Percentiles rank a stretch among this genome's conserved stretches.
phyloP scores from a whole-genome alignment of 2,797 vertebrate species.

The Synaphobranchus kaupii region DNA sequence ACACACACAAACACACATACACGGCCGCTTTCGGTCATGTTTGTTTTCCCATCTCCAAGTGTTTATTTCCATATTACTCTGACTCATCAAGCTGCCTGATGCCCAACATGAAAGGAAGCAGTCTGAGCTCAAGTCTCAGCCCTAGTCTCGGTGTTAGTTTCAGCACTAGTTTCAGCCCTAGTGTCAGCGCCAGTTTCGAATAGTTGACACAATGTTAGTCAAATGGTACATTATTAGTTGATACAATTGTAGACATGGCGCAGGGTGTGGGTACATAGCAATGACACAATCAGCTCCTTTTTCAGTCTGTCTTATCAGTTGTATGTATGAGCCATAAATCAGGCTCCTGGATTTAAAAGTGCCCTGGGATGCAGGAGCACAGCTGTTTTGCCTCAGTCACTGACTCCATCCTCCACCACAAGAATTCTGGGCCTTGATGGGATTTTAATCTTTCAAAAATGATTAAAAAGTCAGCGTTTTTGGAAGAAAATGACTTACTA shows the following conservation, averaged over 20 bases:
- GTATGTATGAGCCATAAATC: slow-evolving; percentile 75
- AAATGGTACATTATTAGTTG: not conserved
- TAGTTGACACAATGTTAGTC: not conserved
- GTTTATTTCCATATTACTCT: slow-evolving; percentile 19
- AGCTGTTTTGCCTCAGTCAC: slow-evolving; percentile 76
- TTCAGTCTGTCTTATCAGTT: slow-evolving; percentile 64
- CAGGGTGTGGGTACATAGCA: not conserved
- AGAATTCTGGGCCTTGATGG: slow-evolving; percentile 71
- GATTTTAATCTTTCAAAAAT: slow-evolving; percentile 48
- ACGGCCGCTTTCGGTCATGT: slow-evolving; percentile 7
- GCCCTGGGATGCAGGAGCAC: slow-evolving; percentile 69
- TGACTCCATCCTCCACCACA: slow-evolving; percentile 68
- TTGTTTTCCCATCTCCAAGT: slow-evolving; percentile 34
- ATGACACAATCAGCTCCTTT: slow-evolving; percentile 61
- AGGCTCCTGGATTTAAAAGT: slow-evolving; percentile 75
- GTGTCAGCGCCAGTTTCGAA: not conserved
- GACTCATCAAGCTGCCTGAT: slow-evolving; percentile 29
- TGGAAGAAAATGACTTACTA: slow-evolving; percentile 1
- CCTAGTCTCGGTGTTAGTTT: not conserved
- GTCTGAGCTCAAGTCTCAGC: not conserved
- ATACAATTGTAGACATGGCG: slow-evolving; percentile 30
- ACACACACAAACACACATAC: slow-evolving; percentile 25
- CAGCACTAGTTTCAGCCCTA: not conserved
- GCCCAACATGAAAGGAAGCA: not conserved
- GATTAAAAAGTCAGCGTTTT: slow-evolving; percentile 50